A percentile compares a stretch with the other conserved stretches of the same genome.
Evolutionary conservation across 2,888 invertebrate species (phyloP).

Genomic region (Dasypolia templi): DNA sequence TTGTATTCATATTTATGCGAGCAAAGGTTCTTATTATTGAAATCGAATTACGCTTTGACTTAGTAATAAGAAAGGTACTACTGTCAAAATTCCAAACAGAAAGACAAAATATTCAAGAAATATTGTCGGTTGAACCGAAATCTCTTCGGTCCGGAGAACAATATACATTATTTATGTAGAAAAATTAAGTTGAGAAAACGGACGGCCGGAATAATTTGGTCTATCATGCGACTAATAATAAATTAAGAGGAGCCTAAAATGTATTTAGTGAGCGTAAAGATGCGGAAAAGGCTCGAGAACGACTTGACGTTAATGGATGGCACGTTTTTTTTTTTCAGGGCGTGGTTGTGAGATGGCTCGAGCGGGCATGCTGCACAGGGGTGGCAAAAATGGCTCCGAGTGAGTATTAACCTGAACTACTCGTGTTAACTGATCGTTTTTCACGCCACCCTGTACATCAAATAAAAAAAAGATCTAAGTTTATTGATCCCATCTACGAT

Average conservation of each 20-base stretch:
- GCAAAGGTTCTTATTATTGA: background rate
- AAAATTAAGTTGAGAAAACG: conserved; percentile 67
- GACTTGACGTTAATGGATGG: conserved; percentile 84
- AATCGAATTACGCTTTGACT: background rate
- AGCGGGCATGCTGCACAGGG: conserved; percentile 94
- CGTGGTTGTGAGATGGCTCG: conserved; percentile 93
- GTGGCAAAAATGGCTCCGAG: conserved; percentile 94
- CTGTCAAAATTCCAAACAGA: conserved; percentile 17
- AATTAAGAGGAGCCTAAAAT: conserved; percentile 75
- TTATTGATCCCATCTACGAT: background rate
- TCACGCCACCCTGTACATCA: background rate
- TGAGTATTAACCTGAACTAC: conserved; percentile 86
- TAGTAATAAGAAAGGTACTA: background rate
- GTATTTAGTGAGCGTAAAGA: conserved; percentile 83
- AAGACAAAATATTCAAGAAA: conserved; percentile 36
- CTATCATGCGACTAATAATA: conserved; percentile 77
- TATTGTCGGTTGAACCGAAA: conserved; percentile 46
- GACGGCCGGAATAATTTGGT: conserved; percentile 69
- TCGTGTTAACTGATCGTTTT: conserved; percentile 40
- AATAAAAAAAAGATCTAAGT: background rate
- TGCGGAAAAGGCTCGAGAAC: conserved; percentile 80
- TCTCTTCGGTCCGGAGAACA: conserved; percentile 46
- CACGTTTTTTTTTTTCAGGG: conserved; percentile 85
- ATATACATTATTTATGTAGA: conserved; percentile 69
- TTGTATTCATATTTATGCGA: background rate